phyloP scores from a whole-genome alignment of 1,140 invertebrate species.

The Diorhabda sublineata region DNA sequence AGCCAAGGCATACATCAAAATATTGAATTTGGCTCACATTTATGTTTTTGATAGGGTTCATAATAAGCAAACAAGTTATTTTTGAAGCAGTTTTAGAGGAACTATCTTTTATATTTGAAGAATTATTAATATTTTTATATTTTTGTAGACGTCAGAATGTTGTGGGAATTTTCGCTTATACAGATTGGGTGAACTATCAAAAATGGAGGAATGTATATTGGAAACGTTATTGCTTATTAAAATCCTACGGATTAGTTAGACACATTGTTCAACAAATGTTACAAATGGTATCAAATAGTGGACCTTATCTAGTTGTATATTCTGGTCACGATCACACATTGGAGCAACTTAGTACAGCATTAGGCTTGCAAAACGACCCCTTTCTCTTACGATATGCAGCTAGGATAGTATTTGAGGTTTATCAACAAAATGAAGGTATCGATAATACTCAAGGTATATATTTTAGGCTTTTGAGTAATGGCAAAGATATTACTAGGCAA shows the following conservation, averaged over 20 bases:
- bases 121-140: constrained; percentile 33
- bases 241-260: constrained; percentile 71
- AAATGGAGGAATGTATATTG: constrained; percentile 62
- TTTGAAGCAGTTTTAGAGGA: too few species aligned
- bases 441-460: constrained; percentile 63
- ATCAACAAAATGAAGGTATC: constrained; percentile 50
- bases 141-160: constrained; percentile 62
- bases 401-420: constrained; percentile 79
- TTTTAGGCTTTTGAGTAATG: constrained; percentile 81
- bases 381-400: constrained; percentile 73
- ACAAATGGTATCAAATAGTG: constrained; percentile 67
- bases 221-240: constrained; percentile 63
- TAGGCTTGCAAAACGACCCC: constrained; percentile 63
- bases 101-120: background rate
- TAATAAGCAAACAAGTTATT: too few species aligned
- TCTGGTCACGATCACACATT: constrained; percentile 89
- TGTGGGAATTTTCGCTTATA: constrained; percentile 66
- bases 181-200: constrained; percentile 69
- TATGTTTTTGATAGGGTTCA: too few species aligned
- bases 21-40: too few species aligned
- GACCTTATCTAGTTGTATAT: constrained; percentile 78
- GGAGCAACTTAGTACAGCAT: constrained; percentile 72
- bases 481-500: constrained; percentile 77
- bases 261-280: constrained; percentile 76
- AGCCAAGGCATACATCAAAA: too few species aligned